A percentile compares a stretch with the other conserved stretches of the same genome.
phyloP scores from a whole-genome alignment of 2,888 invertebrate genomes.

The Rhogogaster chlorosoma region DNA sequence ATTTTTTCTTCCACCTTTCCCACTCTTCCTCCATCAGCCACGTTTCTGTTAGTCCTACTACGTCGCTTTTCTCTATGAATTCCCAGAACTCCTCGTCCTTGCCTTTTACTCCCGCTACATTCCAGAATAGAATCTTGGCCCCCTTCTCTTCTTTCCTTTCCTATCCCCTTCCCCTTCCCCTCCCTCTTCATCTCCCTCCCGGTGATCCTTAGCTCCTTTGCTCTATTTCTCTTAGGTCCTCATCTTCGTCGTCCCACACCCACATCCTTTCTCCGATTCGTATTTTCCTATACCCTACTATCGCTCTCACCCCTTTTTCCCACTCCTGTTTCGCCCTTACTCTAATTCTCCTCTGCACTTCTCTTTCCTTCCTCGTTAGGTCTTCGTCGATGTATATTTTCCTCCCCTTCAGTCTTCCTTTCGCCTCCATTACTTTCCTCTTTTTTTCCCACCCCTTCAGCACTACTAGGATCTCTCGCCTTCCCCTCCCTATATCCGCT shows the following conservation, averaged over 20 bases:
- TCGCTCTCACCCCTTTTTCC: background rate
- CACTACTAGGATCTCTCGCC: background rate
- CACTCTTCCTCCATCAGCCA: slow-evolving; percentile 25
- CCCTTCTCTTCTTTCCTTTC: background rate
- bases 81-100: slow-evolving; percentile 2
- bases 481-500: background rate
- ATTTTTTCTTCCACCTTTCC: background rate
- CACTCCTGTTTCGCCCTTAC: background rate
- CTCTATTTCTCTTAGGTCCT: background rate
- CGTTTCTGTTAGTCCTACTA: background rate
- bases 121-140: background rate
- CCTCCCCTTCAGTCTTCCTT: background rate
- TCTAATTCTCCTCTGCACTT: background rate
- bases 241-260: background rate
- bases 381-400: background rate
- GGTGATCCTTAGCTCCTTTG: no score
- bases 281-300: background rate
- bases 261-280: background rate
- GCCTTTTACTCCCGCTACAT: no score
- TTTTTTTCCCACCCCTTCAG: background rate
- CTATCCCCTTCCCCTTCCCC: background rate
- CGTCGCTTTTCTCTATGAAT: background rate
- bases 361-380: background rate
- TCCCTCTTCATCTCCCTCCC: no score
- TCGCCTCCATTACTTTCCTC: background rate